Base-by-base conservation (phyloP, 2,888 invertebrate species). In the Drosophila lacicola region DNA sequence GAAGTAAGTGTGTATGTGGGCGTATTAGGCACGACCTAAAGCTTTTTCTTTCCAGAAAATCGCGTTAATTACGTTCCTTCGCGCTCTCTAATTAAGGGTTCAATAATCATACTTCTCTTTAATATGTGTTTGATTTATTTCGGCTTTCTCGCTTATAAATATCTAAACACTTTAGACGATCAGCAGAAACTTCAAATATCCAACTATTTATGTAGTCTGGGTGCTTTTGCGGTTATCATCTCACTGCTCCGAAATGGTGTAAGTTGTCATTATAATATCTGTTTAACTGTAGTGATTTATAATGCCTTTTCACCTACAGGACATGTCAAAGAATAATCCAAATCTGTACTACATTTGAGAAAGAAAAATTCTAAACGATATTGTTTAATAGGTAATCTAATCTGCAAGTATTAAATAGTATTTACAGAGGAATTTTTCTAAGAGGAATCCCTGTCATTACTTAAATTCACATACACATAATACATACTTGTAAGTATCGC, bases 281-380 rank as follows among this genome's bases (percentile, higher is more conserved):
- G 10, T 9, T 1, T 9, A 17, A n/a, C 8, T 41, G 8, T 6
- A 6, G 0, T 33, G n/a, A 19, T 13, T 34, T 11, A 21, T 17
- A 14, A 1, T 34, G 0, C 13, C 6, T n/a, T 29, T 55, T 13
- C n/a, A 14, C 11, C 14, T 5, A 5, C 62, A 88, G 84, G 84
- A 84, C 34, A n/a, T 70, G 1, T 74, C 84, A 3, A 49, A 67
- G 46, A 49, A 25, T 8, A 70, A 68, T 36, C 57, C 58, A 1
- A 53, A 79, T 39, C 74, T 86, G n/a, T 84, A 84, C 41, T 88
- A 84, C 10, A 86, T 84, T 9, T 9, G 10, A 13, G n/a, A 34
- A 25, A 13, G 11, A 6, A 10, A 46, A 1, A 25, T 17, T 42
- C 5, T 19, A 13, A 25, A 2, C 4, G 25, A 25, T 0, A 25